Evolutionary conservation across 1,140 invertebrate species (phyloP), one percentile per base, ranked within the genome.

Genomic region (Macrosteles quadrilineatus): DNA sequence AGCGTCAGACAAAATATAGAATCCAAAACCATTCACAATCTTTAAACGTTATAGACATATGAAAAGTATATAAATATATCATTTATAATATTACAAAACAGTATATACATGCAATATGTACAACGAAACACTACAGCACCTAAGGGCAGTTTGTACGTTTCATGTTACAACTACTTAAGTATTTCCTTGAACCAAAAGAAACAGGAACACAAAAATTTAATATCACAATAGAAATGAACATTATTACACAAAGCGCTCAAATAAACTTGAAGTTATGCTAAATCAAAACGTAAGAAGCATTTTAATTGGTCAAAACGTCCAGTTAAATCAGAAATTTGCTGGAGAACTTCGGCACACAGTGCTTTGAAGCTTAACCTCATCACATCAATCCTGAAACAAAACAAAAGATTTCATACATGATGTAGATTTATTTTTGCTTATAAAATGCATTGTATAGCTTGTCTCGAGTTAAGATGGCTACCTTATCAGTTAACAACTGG

Each of bases 61-160:
- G 21, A 21, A 21, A 50, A 50, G 14, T 36, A 36, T 36, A 36
- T n/a, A n/a, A n/a, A n/a, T 11, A 50, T 50, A 50, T 50, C n/a
- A 50, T 50, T 50, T 50, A 50, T 4, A 50, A 50, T 50, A 50
- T 50, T 36, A 36, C 32, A 50, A 50, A 50, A 50, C 47, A 50
- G 6, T 50, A 50, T 50, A 50, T 50, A 50, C 47, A 50, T 21
- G 21, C n/a, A 21, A 50, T 50, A 50, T 50, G 4, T 17, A 50
- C 47, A 50, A 6, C n/a, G 47, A 50, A 17, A 50, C 21, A 11
- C 21, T 50, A 50, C 47, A 50, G 47, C 47, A 50, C 47, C 47
- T 50, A 50, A 3, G 47, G 47, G 47, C 47, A 50, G 47, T 50
- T 50, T 50, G 47, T 50, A 50, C 47, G 47, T 50, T 50, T 19